Evolutionary conservation across 1,140 invertebrate species (phyloP).

Genomic region (Drosophila littoralis): DNA sequence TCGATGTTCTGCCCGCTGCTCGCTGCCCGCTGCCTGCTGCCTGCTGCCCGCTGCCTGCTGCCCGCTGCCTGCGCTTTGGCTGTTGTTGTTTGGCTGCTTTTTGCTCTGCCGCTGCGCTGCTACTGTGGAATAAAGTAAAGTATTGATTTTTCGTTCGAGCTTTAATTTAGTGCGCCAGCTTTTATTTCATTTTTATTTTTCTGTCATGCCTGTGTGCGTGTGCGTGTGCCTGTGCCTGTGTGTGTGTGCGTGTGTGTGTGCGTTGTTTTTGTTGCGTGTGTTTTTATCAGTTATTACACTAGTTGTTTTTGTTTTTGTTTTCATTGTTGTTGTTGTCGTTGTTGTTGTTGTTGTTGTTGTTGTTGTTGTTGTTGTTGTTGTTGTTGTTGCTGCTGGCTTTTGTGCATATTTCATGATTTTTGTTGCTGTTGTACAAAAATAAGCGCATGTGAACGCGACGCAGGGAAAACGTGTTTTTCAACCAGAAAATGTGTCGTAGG

Average conservation of each 20-base stretch:
- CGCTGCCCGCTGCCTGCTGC: neutral
- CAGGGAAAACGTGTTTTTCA: constrained; percentile 71
- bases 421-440: constrained; percentile 46
- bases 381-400: constrained; percentile 24
- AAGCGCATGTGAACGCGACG: constrained; percentile 48
- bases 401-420: constrained; percentile 44
- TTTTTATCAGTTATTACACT: constrained; percentile 68
- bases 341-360: constrained; percentile 23
- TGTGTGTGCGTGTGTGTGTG: constrained; percentile 29
- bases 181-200: constrained; percentile 25
- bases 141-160: constrained; percentile 79
- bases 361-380: constrained; percentile 28
- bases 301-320: constrained; percentile 30
- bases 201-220: constrained; percentile 1
- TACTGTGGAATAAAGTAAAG: constrained; percentile 59
- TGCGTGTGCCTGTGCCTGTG: constrained; percentile 26
- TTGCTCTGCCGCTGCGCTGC: constrained; percentile 30
- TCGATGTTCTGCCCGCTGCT: neutral
- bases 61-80: neutral
- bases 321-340: constrained; percentile 31
- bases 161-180: constrained; percentile 74
- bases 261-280: constrained; percentile 34
- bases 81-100: constrained; percentile 43
- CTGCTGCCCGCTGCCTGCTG: constrained; percentile 11
- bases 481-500: constrained; percentile 59